Percentiles rank a stretch among this genome's conserved stretches.
phyloP scores from a whole-genome alignment of 2,888 invertebrate species.

The Caenorhabditis drosophilae region DNA sequence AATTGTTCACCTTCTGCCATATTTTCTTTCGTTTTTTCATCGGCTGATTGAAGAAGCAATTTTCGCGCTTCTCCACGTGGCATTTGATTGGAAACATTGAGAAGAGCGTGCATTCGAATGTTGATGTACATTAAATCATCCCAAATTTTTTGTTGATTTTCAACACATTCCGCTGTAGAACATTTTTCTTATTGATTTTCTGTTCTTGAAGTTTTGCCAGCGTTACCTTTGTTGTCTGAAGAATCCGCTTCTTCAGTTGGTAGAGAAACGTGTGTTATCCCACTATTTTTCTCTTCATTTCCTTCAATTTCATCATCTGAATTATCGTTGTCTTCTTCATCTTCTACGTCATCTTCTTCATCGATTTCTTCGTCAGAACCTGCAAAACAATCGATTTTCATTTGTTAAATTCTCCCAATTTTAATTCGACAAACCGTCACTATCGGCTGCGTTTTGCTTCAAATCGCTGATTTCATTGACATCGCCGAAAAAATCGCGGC shows the following conservation, averaged over 20 bases:
- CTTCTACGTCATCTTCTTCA: slow-evolving; percentile 11
- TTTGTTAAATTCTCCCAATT: too few species aligned
- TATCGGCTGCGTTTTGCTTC: too few species aligned
- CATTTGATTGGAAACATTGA: slow-evolving; percentile 54
- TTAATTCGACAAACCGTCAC: too few species aligned
- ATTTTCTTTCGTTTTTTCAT: slow-evolving; percentile 42
- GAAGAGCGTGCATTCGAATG: slow-evolving; percentile 50
- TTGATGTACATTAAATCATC: slow-evolving; percentile 56
- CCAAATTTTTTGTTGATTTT: slow-evolving; percentile 52
- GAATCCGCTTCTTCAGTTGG: neutral
- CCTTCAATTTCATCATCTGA: slow-evolving; percentile 15
- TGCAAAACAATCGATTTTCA: slow-evolving; percentile 3
- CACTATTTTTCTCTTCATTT: slow-evolving; percentile 7
- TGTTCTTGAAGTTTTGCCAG: neutral
- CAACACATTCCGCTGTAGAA: slow-evolving; percentile 44
- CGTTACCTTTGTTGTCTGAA: neutral
- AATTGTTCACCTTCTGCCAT: too few species aligned
- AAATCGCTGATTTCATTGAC: slow-evolving; percentile 24
- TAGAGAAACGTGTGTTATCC: neutral
- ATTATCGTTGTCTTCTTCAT: slow-evolving; percentile 5
- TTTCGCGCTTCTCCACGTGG: slow-evolving; percentile 51
- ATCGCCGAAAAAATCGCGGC: slow-evolving; percentile 43
- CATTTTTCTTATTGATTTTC: too few species aligned
- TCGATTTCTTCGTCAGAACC: slow-evolving; percentile 9
- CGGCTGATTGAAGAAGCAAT: slow-evolving; percentile 36